These are phyloP conservation scores for Melospiza melodia DNA, from an alignment of 2,113 vertebrate species.

Conservation along the genomic window DNA sequence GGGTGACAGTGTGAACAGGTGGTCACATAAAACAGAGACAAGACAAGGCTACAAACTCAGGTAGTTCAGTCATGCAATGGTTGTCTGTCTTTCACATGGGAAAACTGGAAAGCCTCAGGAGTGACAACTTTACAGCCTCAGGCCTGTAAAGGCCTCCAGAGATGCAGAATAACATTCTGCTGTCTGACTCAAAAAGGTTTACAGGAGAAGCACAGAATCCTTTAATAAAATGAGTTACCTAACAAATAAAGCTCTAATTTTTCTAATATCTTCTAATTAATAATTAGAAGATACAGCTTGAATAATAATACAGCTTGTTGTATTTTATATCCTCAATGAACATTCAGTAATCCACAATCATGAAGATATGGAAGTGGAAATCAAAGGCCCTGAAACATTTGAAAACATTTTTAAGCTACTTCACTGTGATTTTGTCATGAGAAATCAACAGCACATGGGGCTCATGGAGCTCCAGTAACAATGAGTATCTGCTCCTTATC, in stretches of 20 bases:
- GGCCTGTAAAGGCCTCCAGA: not conserved
- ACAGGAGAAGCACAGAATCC: not conserved
- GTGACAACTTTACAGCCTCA: not conserved
- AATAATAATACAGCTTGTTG: not conserved
- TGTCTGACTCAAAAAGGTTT: not conserved
- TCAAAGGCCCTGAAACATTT: not conserved
- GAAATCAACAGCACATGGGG: not conserved
- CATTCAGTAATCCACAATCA: not conserved
- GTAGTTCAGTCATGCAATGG: not conserved
- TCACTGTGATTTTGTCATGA: not conserved
- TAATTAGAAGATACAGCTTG: not conserved
- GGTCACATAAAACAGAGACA: not conserved
- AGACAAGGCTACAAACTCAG: not conserved
- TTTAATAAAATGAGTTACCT: not conserved
- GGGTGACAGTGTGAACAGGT: not conserved
- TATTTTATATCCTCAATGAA: not conserved
- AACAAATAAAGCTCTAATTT: not conserved
- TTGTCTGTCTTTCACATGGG: not conserved
- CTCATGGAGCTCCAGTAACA: not conserved
- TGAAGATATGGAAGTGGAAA: not conserved
- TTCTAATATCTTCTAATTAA: not conserved
- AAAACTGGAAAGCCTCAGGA: not conserved
- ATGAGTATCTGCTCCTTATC: not conserved
- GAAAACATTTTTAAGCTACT: not conserved
- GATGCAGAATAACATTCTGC: not conserved